These are phyloP conservation scores for Megalops cyprinoides DNA, from an alignment of 2,797 vertebrate genomes.

Conservation along the genomic window DNA sequence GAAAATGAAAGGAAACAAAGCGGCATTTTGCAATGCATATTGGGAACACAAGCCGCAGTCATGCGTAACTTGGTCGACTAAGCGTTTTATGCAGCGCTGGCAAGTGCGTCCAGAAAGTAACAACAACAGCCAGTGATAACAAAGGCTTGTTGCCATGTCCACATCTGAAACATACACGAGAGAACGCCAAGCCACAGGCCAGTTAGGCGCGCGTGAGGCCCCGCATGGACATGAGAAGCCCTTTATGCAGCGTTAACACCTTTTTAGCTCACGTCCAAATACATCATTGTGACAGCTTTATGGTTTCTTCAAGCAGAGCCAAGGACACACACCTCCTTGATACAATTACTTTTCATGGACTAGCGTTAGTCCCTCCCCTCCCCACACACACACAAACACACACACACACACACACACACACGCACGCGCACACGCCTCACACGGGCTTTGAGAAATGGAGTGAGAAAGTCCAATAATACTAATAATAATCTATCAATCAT, in stretches of 20 bases:
- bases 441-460: too few species aligned
- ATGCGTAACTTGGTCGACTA: background rate
- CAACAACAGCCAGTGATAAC: background rate
- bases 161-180: too few species aligned
- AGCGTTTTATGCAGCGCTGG: background rate
- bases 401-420: background rate
- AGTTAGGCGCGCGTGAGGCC: background rate
- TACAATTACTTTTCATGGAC: background rate
- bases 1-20: background rate
- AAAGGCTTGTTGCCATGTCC: background rate
- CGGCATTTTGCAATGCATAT: background rate
- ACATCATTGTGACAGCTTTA: background rate
- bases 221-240: background rate
- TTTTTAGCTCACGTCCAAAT: background rate
- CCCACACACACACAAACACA: too few species aligned
- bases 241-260: slow-evolving; percentile 4
- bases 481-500: too few species aligned
- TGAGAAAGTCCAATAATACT: too few species aligned
- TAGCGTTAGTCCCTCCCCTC: too few species aligned
- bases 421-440: background rate
- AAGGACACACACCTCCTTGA: background rate
- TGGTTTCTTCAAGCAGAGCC: background rate
- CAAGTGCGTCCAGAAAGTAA: background rate
- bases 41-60: background rate
- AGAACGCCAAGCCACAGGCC: background rate